These are phyloP conservation scores for Myotis planiceps DNA, from an alignment of 2,797 vertebrate genomes.

Conservation along the genomic window DNA sequence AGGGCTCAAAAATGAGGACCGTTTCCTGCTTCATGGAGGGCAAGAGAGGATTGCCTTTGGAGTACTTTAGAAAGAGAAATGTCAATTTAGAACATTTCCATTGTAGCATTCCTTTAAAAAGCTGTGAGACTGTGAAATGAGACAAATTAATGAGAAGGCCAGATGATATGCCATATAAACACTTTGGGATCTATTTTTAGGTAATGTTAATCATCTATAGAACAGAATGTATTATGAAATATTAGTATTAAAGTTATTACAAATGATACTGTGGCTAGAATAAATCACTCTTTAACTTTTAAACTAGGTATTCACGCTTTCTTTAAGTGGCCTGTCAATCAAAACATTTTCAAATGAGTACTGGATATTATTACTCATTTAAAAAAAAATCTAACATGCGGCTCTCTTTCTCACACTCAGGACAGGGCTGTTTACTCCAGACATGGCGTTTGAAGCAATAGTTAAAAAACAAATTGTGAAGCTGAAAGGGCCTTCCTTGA, in stretches of 20 bases:
- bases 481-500: conserved; percentile 93
- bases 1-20: background rate
- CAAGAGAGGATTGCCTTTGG: background rate
- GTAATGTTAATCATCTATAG: background rate
- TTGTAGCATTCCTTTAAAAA: background rate
- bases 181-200: background rate
- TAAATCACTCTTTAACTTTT: background rate
- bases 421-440: conserved; percentile 94
- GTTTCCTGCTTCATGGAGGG: background rate
- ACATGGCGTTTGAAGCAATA: conserved; percentile 96
- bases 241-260: background rate
- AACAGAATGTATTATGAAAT: background rate
- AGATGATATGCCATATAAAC: background rate
- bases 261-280: background rate
- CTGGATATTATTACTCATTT: background rate
- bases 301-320: background rate
- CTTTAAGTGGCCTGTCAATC: background rate
- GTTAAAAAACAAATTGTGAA: conserved; percentile 95
- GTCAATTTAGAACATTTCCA: background rate
- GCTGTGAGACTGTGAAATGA: background rate
- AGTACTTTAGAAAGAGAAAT: background rate
- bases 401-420: conserved; percentile 77
- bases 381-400: conserved; percentile 24
- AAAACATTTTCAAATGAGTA: background rate
- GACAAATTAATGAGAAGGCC: background rate